Evolutionary conservation across 2,888 invertebrate species (phyloP), one percentile per base, ranked within the genome.

Genomic region (Watsonalla cultraria): DNA sequence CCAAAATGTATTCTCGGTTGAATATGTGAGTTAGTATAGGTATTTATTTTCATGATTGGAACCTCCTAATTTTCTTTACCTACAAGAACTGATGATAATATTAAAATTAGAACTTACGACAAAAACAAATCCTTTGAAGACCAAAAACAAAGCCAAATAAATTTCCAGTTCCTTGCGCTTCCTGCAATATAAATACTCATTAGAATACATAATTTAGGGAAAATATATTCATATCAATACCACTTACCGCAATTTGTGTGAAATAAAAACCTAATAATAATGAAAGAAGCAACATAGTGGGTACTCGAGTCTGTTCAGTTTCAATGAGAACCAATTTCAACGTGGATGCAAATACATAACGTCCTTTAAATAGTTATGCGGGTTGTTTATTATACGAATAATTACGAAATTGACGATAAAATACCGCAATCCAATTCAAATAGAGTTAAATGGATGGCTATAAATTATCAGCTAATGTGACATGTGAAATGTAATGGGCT

Each of bases 81-180:
- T 24, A 24, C 24, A 24, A 24, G 24, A 4, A 24, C 24, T 24
- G 24, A 24, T 24, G 24, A 24, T 24, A 24, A 24, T 24, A 24
- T 24, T 24, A 2, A 24, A n/a, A 35, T 51, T 45, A 6, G 50
- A 53, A 74, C 76, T 78, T 60, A 78, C 77, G 65, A 51, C 78
- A 78, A 11, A 77, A 64, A 54, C 76, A 77, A 45, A 68, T 51
- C 51, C 62, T 74, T 50, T 66, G 70, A n/a, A 72, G 62, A 37
- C 69, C 65, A 47, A 71, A 70, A 35, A 70, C 57, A 52, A 66
- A 54, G 53, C 61, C 42, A 11, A 42, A 42, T 42, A 42, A 42
- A 11, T 55, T 48, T 59, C 55, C 52, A 53, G 54, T 42, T 45
- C 54, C 14, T 52, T 42, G 42, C 11, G 42, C 42, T 8, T 4